Percentiles rank a stretch among this genome's conserved stretches.
These are phyloP conservation scores for Conchocele bisecta DNA, from an alignment of 2,888 invertebrate genomes.

Conservation along the genomic window DNA sequence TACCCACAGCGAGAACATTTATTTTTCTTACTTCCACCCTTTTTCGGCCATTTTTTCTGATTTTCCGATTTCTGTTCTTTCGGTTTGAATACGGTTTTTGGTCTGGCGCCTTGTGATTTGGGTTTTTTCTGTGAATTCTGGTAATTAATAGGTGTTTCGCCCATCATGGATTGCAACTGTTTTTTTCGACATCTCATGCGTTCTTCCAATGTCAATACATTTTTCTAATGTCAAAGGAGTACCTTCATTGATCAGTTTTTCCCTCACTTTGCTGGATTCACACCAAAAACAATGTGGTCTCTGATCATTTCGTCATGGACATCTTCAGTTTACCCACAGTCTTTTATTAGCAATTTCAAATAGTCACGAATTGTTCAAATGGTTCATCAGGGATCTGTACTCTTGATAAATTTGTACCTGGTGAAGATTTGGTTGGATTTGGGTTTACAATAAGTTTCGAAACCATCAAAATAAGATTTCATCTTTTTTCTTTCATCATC, in stretches of 20 bases:
- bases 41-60: background rate
- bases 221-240: background rate
- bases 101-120: background rate
- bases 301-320: slow-evolving; percentile 41
- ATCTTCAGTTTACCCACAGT: slow-evolving; percentile 2
- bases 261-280: slow-evolving; percentile 28
- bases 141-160: no score
- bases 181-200: background rate
- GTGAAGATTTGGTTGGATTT: no score
- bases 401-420: no score
- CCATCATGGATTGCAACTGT: no score
- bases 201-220: slow-evolving; percentile 29
- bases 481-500: no score
- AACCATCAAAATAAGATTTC: no score
- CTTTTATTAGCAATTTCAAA: background rate
- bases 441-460: no score
- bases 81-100: background rate
- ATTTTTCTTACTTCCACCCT: background rate
- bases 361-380: slow-evolving; percentile 2
- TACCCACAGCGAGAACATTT: slow-evolving; percentile 18
- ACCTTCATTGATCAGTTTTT: slow-evolving; percentile 43
- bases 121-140: background rate
- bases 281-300: slow-evolving; percentile 48
- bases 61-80: background rate
- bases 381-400: no score